Percentiles rank a stretch among this genome's conserved stretches.
These are phyloP conservation scores for Platynereis dumerilii DNA, from an alignment of 2,888 invertebrate genomes.

Conservation along the genomic window DNA sequence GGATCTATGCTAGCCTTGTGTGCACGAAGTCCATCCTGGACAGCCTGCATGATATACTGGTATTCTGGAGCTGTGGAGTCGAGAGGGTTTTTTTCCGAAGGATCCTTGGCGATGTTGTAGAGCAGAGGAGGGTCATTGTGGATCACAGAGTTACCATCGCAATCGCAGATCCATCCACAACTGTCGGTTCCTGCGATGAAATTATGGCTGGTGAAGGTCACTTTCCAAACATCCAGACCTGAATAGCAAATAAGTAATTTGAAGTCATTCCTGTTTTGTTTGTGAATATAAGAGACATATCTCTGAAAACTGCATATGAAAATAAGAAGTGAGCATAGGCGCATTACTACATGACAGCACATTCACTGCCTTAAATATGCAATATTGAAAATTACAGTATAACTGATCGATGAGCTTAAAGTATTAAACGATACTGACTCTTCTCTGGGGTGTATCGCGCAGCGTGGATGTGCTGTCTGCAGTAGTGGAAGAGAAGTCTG, in stretches of 20 bases:
- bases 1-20: constrained; percentile 44
- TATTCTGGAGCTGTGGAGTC: constrained; percentile 39
- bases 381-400: no score
- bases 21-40: constrained; percentile 41
- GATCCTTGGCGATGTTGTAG: constrained; percentile 64
- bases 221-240: constrained; percentile 52
- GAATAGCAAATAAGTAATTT: no score
- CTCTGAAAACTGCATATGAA: no score
- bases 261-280: no score
- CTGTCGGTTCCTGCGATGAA: constrained; percentile 48
- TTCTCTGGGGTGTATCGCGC: constrained; percentile 45
- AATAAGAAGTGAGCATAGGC: no score
- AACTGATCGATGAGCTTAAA: no score
- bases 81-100: constrained; percentile 61
- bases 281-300: no score
- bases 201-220: constrained; percentile 53
- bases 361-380: no score
- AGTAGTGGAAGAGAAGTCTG: constrained; percentile 61
- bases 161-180: constrained; percentile 52
- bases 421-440: constrained; percentile 14
- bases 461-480: constrained; percentile 52
- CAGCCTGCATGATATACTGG: constrained; percentile 32
- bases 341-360: no score
- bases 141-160: constrained; percentile 46
- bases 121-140: constrained; percentile 63